Base-by-base conservation (phyloP, 2,113 vertebrate species). In the Ancistrus triradiatus region DNA sequence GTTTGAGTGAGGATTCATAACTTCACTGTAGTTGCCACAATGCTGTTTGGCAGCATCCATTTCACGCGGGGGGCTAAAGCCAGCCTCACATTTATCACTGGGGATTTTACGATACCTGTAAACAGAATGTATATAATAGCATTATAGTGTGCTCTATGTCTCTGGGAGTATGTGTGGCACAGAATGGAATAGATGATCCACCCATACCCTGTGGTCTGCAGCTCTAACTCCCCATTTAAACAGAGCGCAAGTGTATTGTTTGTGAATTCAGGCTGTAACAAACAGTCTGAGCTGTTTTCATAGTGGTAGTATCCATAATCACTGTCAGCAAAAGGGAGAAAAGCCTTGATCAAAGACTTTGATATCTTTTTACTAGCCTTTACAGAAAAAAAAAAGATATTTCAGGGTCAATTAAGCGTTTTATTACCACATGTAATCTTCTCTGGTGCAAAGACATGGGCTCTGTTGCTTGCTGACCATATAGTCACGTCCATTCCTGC, bases 41-140 rank as follows among this genome's bases (percentile, higher is more conserved):
- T 69, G 69, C 40, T 75, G 75, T 66, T 80, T 76, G 22, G 77
- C 48, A 0, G 73, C 82, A 55, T 79, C 61, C 15, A 56, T 57
- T 2, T 56, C 48, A 6, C 57, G 76, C 47, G 70, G 76, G 47
- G 86, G 84, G 8, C 18, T 60, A 69, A 87, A 89, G 1, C 89
- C 87, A 3, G 85, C 86, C 61, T 86, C 80, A 50, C 89, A 90
- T 51, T 64, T 78, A 67, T 90, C 76, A 28, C 87, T 82, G 0
- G 89, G 83, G 5, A 90, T 78, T 69, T 86, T 90, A 1, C 89
- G 83, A 66, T 90, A 90, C 70, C 89, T 90, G 46, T 19, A 31
- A 31, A 7, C 27, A 31, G 27, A 58, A 10, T 35, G 15, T 24
- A n/a, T n/a, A n/a, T n/a, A n/a, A n/a, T n/a, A n/a, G n/a, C n/a